Percentiles rank a stretch among this genome's conserved stretches.
Evolutionary conservation across 2,888 invertebrate species (phyloP).

Genomic region (Kryphioiulus occultus): DNA sequence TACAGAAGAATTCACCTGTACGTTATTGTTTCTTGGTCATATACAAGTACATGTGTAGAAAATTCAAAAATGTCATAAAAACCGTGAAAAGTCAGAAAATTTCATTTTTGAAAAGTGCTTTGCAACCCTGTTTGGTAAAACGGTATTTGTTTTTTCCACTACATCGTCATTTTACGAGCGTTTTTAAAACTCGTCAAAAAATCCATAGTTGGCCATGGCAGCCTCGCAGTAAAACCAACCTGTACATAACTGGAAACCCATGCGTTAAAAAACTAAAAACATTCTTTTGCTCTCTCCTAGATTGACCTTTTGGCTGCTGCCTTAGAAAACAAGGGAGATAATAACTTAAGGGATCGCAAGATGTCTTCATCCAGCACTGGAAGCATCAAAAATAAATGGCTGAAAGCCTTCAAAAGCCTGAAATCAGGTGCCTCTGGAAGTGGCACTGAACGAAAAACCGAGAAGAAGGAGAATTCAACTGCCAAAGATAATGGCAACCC

Average conservation of each 20-base stretch:
- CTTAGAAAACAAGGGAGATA: slow-evolving; percentile 55
- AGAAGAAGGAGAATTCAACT: slow-evolving; percentile 20
- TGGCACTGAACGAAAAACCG: slow-evolving; percentile 39
- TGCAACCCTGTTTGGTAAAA: no score
- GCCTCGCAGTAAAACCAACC: not conserved
- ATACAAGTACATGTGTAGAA: no score
- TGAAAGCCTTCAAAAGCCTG: slow-evolving; percentile 94
- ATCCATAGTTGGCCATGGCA: not conserved
- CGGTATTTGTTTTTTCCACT: no score
- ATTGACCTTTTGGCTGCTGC: slow-evolving; percentile 52
- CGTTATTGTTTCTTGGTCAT: no score
- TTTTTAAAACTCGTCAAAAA: no score
- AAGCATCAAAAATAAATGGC: slow-evolving; percentile 93
- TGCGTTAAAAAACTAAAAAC: not conserved
- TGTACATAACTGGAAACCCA: not conserved
- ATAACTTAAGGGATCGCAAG: slow-evolving; percentile 77
- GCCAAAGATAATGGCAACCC: slow-evolving; percentile 48
- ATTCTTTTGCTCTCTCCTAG: slow-evolving; percentile 43
- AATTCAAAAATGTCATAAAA: no score
- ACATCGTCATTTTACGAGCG: no score
- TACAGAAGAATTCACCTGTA: no score
- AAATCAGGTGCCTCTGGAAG: slow-evolving; percentile 65
- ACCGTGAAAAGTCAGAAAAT: no score
- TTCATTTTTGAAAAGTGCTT: no score
- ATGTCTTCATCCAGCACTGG: slow-evolving; percentile 73